phyloP scores from a whole-genome alignment of 1,140 invertebrate genomes.

The Argopecten irradians region DNA sequence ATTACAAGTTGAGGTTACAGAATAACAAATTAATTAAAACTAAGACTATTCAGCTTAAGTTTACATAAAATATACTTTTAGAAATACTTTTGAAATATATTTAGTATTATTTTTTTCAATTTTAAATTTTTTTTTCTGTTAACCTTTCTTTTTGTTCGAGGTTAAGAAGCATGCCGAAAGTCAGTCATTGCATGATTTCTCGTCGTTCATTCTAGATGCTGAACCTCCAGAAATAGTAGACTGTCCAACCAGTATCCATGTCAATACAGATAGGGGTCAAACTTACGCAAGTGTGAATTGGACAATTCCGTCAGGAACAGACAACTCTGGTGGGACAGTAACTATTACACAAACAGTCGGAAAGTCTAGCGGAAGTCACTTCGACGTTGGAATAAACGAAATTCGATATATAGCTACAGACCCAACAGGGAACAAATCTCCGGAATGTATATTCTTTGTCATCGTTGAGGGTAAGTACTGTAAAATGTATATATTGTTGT shows the following conservation, averaged over 20 bases:
- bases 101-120: too few relatives aligned
- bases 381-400: conserved; percentile 28
- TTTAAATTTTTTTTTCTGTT: too few relatives aligned
- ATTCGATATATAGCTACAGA: conserved; percentile 37
- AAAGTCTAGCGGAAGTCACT: not conserved
- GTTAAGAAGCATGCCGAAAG: too few relatives aligned
- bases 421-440: conserved; percentile 36
- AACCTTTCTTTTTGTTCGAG: too few relatives aligned
- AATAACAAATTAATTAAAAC: too few relatives aligned
- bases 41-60: too few relatives aligned
- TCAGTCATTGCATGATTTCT: too few relatives aligned
- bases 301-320: conserved; percentile 21
- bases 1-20: too few relatives aligned
- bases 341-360: conserved; percentile 29
- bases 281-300: not conserved
- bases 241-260: not conserved
- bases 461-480: conserved; percentile 37
- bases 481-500: too few relatives aligned
- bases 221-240: conserved; percentile 23
- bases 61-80: too few relatives aligned
- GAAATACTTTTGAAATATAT: too few relatives aligned
- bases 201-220: not conserved
- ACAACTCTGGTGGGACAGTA: conserved; percentile 32
- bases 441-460: conserved; percentile 44
- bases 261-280: not conserved